Conservation (phyloP, 2,797 vertebrate species). For the Anguilla megastoma region DNA sequence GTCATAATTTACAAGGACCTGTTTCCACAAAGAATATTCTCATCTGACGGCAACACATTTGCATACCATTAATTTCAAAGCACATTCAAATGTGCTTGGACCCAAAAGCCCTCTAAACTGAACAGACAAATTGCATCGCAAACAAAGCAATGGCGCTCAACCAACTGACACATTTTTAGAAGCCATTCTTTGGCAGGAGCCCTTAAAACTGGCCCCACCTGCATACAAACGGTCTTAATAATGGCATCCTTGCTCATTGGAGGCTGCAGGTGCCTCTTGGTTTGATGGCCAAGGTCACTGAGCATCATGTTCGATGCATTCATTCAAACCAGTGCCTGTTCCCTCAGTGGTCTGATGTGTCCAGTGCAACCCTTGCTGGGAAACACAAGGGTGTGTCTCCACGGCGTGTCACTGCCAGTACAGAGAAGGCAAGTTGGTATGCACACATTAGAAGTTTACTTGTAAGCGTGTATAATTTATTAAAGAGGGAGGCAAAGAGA, state of each 20-base stretch:
- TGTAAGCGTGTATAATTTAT: not conserved
- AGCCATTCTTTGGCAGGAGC: not conserved
- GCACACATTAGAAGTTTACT: not conserved
- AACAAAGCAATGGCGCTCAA: not conserved
- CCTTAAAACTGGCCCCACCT: not conserved
- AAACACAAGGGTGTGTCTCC: not conserved
- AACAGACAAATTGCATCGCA: not conserved
- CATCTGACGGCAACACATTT: not conserved
- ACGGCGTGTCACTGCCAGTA: not conserved
- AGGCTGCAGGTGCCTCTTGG: not conserved
- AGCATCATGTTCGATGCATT: not conserved
- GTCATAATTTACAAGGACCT: not conserved
- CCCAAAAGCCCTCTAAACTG: not conserved
- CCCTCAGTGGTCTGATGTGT: not conserved
- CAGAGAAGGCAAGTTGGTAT: not conserved
- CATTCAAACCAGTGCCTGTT: not conserved
- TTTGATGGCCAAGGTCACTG: not conserved
- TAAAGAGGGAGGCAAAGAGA: not conserved
- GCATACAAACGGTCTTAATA: not conserved
- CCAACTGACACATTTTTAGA: not conserved
- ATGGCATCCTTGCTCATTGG: not conserved
- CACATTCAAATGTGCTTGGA: not conserved
- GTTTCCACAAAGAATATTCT: not conserved
- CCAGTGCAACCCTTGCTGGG: not conserved
- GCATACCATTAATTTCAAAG: not conserved